These are phyloP conservation scores for Caenorhabditis uteleia DNA, from an alignment of 2,888 invertebrate species.

Conservation along the genomic window DNA sequence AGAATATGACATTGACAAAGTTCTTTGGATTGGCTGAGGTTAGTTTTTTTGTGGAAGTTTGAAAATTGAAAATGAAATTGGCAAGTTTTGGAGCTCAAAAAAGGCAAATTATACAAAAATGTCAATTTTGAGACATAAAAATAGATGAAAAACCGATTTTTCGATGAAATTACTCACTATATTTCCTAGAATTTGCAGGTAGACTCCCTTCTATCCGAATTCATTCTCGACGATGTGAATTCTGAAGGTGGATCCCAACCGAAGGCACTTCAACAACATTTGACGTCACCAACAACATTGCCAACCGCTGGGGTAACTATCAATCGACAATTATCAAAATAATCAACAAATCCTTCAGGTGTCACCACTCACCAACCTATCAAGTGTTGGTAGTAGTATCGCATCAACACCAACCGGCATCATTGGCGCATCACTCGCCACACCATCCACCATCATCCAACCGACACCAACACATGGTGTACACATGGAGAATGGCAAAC, in stretches of 20 bases:
- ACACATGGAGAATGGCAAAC: too few species aligned
- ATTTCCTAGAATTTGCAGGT: constrained; percentile 50
- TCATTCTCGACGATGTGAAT: constrained; percentile 67
- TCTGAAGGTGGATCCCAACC: constrained; percentile 41
- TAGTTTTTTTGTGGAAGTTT: not conserved
- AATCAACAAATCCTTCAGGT: constrained; percentile 8
- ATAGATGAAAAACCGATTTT: too few species aligned
- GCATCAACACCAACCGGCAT: constrained; percentile 14
- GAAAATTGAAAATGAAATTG: not conserved
- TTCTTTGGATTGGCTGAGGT: constrained; percentile 68
- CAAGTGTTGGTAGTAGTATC: constrained; percentile 7
- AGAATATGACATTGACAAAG: constrained; percentile 69
- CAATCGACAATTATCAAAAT: not conserved
- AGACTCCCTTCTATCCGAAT: constrained; percentile 65
- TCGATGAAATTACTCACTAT: not conserved
- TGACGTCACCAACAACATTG: constrained; percentile 36
- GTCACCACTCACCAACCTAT: constrained; percentile 11
- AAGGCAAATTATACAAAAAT: too few species aligned
- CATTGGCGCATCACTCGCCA: constrained; percentile 13
- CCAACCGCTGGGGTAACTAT: constrained; percentile 33
- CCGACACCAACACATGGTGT: too few species aligned
- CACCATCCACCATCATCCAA: constrained; percentile 19
- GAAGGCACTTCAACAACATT: constrained; percentile 30
- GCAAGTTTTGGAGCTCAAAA: too few species aligned
- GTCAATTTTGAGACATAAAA: too few species aligned